Evolutionary conservation across 1,140 invertebrate species (phyloP).

Genomic region (Yoshiicerus persimilis): DNA sequence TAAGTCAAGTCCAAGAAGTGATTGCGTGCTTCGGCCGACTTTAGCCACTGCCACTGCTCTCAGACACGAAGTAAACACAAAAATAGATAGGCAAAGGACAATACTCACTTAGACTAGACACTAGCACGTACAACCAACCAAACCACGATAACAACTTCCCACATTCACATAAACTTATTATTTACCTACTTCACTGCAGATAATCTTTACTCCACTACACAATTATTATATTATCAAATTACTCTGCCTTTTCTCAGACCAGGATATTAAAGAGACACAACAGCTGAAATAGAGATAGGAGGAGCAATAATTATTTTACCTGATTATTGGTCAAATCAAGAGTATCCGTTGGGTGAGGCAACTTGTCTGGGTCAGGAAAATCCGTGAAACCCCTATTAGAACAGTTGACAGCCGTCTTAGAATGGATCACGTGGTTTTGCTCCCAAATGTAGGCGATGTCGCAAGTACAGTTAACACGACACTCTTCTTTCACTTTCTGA

Average conservation of each 20-base stretch:
- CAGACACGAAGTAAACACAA: neutral
- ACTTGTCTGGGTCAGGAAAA: slow-evolving; percentile 59
- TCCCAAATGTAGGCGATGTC: slow-evolving; percentile 49
- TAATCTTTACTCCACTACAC: neutral
- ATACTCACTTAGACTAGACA: neutral
- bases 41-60: neutral
- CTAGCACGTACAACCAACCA: neutral
- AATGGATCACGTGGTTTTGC: slow-evolving; percentile 39
- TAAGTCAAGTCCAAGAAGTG: neutral
- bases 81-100: neutral
- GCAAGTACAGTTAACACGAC: slow-evolving; percentile 46
- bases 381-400: slow-evolving; percentile 57
- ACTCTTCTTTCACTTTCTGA: slow-evolving; percentile 45
- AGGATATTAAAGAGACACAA: too few relatives aligned
- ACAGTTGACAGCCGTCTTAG: slow-evolving; percentile 59
- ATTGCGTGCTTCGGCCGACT: neutral
- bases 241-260: neutral
- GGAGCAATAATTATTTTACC: slow-evolving; percentile 50
- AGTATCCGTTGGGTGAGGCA: slow-evolving; percentile 62
- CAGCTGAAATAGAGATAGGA: neutral
- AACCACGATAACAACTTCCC: neutral
- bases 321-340: slow-evolving; percentile 61
- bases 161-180: too few relatives aligned
- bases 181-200: neutral
- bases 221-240: neutral